Percentiles rank a stretch among this genome's conserved stretches.
Conservation (phyloP, 2,888 invertebrate genomes). For the Pristionchus japonicus region DNA sequence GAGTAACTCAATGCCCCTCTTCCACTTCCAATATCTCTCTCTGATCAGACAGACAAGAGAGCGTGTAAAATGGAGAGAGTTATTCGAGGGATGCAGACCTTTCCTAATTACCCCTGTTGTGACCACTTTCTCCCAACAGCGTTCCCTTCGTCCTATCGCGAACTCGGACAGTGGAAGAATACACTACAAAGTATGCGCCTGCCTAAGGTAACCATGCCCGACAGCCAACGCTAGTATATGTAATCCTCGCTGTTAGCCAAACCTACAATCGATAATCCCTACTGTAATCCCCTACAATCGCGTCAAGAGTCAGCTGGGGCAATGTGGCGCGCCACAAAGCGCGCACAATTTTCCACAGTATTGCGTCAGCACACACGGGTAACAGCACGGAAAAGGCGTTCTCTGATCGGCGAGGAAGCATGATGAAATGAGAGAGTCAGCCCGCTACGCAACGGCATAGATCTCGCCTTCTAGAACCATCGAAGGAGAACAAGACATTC, state of each 20-base stretch:
- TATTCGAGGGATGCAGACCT: slow-evolving; percentile 2
- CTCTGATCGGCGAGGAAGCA: not conserved
- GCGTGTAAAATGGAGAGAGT: not conserved
- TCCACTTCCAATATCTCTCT: no score
- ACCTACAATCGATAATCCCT: not conserved
- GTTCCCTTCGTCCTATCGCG: not conserved
- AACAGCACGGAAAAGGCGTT: not conserved
- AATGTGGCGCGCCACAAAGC: not conserved
- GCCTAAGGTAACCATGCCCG: no score
- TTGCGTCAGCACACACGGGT: not conserved
- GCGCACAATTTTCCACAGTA: not conserved
- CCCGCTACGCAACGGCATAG: not conserved
- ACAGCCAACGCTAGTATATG: no score
- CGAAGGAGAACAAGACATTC: not conserved
- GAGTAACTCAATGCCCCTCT: no score
- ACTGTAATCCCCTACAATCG: not conserved
- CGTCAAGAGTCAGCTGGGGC: not conserved
- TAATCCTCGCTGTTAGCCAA: no score
- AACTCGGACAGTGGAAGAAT: not conserved
- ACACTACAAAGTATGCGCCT: not conserved
- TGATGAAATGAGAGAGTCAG: not conserved
- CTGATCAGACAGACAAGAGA: not conserved
- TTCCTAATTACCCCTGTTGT: not conserved
- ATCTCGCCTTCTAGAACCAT: not conserved
- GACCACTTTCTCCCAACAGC: not conserved